Percentiles rank a stretch among this genome's conserved stretches.
Evolutionary conservation across 2,888 invertebrate species (phyloP).

Genomic region (Phengaris arion): DNA sequence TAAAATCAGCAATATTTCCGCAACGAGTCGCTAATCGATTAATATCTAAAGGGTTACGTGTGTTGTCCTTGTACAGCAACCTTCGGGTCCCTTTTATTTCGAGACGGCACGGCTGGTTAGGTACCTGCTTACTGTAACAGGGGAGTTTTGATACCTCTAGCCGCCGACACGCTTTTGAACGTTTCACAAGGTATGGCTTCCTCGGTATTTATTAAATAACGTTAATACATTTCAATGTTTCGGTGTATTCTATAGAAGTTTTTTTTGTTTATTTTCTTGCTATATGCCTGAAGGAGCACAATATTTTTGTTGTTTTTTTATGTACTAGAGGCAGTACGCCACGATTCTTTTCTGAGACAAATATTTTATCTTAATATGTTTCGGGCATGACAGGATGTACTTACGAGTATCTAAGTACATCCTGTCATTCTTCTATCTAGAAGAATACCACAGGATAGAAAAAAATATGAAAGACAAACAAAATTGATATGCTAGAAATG

Average conservation of each 20-base stretch:
- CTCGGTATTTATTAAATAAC: neutral
- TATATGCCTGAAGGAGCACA: neutral
- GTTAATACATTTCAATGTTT: neutral
- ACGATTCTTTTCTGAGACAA: no score
- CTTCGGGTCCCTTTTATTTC: slow-evolving; percentile 52
- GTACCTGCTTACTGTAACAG: slow-evolving; percentile 39
- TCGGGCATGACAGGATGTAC: no score
- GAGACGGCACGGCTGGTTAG: slow-evolving; percentile 47
- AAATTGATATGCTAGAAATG: no score
- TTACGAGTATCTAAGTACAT: no score
- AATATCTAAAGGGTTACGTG: slow-evolving; percentile 8
- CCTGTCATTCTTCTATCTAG: no score
- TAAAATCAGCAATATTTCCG: slow-evolving; percentile 2
- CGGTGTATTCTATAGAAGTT: neutral
- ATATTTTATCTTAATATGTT: no score
- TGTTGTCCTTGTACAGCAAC: slow-evolving; percentile 35
- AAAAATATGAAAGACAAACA: no score
- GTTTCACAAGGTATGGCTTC: neutral
- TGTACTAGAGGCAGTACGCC: no score
- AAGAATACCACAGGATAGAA: no score
- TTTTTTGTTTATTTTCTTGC: neutral
- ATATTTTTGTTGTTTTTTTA: no score
- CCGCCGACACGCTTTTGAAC: slow-evolving; percentile 29
- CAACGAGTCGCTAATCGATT: slow-evolving; percentile 13
- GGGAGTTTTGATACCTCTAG: slow-evolving; percentile 33